A percentile compares a stretch with the other conserved stretches of the same genome.
These are phyloP conservation scores for Lonchura striata DNA, from an alignment of 2,113 vertebrate genomes.

Conservation along the genomic window DNA sequence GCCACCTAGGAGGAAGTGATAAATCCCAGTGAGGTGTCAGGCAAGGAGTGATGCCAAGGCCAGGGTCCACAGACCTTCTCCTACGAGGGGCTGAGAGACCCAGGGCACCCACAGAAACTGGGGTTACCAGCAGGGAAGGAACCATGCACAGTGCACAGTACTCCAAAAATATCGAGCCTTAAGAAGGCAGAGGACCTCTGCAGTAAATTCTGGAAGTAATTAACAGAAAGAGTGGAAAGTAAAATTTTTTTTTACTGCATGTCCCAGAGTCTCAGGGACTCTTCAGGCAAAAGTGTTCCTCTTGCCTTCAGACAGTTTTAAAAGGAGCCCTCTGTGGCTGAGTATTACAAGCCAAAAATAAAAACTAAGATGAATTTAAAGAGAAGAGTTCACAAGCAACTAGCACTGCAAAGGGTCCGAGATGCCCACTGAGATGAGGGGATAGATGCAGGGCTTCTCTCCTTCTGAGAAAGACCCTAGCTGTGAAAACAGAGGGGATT, in stretches of 20 bases:
- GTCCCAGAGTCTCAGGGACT: background rate
- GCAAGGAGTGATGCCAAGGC: background rate
- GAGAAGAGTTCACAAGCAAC: background rate
- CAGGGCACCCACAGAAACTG: background rate
- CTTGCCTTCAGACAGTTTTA: background rate
- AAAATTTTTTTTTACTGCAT: background rate
- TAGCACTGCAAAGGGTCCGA: background rate
- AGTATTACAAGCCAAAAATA: background rate
- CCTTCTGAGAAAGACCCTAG: background rate
- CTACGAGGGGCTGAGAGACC: background rate
- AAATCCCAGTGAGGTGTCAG: fast-evolving
- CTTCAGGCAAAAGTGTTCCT: background rate
- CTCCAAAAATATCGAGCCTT: background rate
- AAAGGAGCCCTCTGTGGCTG: background rate
- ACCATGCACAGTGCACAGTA: background rate
- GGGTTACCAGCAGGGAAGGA: background rate
- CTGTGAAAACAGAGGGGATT: background rate
- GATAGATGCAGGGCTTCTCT: background rate
- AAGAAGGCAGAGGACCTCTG: background rate
- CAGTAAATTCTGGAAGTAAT: background rate
- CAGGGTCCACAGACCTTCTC: background rate
- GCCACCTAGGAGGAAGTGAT: background rate
- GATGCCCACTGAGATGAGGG: fast-evolving
- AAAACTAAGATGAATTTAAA: background rate
- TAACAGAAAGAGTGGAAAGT: background rate